A percentile compares a stretch with the other conserved stretches of the same genome.
These are phyloP conservation scores for Oxygymnocypris stewartii DNA, from an alignment of 2,113 vertebrate genomes.

Conservation along the genomic window DNA sequence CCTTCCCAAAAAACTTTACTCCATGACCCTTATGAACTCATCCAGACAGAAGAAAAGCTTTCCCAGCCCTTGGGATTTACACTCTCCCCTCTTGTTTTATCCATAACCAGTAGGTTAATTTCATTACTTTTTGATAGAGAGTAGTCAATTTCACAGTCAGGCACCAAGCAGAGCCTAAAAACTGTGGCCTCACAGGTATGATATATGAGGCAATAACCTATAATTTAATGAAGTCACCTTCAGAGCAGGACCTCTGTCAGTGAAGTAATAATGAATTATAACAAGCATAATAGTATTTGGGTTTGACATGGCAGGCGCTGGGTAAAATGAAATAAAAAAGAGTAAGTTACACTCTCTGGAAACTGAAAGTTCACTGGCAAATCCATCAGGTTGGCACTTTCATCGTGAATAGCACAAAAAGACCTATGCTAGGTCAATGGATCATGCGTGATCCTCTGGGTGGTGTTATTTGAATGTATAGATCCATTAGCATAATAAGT, in stretches of 20 bases:
- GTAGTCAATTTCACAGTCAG: slow-evolving; percentile 78
- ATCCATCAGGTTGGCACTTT: slow-evolving; percentile 57
- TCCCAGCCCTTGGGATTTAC: slow-evolving; percentile 49
- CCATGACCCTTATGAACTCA: slow-evolving; percentile 12
- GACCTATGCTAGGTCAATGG: slow-evolving; percentile 56
- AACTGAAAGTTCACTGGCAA: slow-evolving; percentile 58
- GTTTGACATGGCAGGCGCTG: slow-evolving; percentile 66
- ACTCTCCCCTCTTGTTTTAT: slow-evolving; percentile 66
- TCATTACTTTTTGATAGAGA: slow-evolving; percentile 84
- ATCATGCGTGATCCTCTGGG: slow-evolving; percentile 31
- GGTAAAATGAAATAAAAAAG: slow-evolving; percentile 66
- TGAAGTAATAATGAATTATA: slow-evolving; percentile 75
- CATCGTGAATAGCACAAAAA: slow-evolving; percentile 51
- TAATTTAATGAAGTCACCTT: slow-evolving; percentile 87
- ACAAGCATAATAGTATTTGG: slow-evolving; percentile 76
- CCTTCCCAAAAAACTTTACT: neutral
- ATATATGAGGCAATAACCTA: slow-evolving; percentile 83
- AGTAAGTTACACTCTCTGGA: slow-evolving; percentile 49
- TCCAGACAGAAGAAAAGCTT: neutral
- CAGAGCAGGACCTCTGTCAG: slow-evolving; percentile 75
- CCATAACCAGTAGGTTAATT: slow-evolving; percentile 77
- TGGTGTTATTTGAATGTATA: slow-evolving; percentile 16
- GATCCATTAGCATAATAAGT: slow-evolving; percentile 15
- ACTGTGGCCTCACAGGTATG: slow-evolving; percentile 69
- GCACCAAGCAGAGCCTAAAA: slow-evolving; percentile 67